phyloP scores from a whole-genome alignment of 2,797 vertebrate genomes.

The Picus viridis region DNA sequence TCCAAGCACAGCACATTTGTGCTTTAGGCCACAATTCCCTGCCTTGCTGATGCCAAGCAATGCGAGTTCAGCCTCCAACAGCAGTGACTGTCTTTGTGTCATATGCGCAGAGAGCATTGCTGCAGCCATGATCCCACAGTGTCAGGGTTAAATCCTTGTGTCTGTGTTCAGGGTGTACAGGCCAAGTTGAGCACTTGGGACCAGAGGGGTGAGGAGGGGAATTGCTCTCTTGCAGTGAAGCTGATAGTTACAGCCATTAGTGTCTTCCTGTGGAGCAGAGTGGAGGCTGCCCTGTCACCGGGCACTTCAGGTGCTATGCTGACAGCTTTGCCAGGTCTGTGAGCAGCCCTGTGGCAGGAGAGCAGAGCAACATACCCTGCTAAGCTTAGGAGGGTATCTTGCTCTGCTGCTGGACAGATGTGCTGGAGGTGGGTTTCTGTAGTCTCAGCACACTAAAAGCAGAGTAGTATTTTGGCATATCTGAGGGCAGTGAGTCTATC shows the following conservation, averaged over 20 bases:
- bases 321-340: not conserved
- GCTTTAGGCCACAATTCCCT: not conserved
- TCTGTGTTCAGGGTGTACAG: fast-evolving
- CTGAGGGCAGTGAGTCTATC: not conserved
- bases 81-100: fast-evolving
- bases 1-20: not conserved
- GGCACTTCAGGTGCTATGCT: not conserved
- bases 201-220: fast-evolving
- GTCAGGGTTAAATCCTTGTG: not conserved
- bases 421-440: not conserved
- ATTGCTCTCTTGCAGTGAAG: not conserved
- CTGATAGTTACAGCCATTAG: fast-evolving
- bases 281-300: not conserved
- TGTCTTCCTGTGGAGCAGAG: not conserved
- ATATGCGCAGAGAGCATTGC: fast-evolving
- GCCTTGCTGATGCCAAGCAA: not conserved
- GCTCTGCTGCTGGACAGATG: conserved; percentile 26
- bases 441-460: not conserved
- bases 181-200: not conserved
- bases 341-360: not conserved
- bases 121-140: not conserved
- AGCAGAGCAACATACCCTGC: not conserved
- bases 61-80: not conserved
- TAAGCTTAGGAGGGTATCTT: not conserved
- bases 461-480: not conserved